Evolutionary conservation across 2,113 vertebrate genomes (phyloP).

Genomic region (Parotia lawesii): DNA sequence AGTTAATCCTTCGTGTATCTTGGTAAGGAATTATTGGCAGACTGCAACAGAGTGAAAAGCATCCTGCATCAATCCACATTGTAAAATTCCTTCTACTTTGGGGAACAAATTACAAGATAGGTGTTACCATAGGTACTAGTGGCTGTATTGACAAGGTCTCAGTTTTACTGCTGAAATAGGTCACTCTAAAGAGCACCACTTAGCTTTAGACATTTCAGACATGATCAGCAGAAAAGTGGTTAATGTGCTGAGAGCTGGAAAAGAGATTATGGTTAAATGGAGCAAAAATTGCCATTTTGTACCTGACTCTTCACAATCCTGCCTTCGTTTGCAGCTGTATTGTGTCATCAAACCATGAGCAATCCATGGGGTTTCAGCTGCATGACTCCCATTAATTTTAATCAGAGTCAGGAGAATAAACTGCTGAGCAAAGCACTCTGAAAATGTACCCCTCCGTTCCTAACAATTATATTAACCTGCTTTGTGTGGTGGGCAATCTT

Average conservation of each 20-base stretch:
- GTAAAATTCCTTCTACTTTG: neutral
- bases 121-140: neutral
- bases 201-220: neutral
- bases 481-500: constrained; percentile 50
- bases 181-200: neutral
- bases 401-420: constrained; percentile 60
- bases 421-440: constrained; percentile 43
- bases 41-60: neutral
- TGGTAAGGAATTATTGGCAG: neutral
- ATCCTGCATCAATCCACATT: neutral
- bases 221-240: constrained; percentile 51
- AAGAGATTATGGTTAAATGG: constrained; percentile 47
- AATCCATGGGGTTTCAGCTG: constrained; percentile 51
- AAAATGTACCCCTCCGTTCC: constrained; percentile 28
- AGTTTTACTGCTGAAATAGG: neutral
- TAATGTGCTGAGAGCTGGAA: constrained; percentile 56
- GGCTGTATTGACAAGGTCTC: neutral
- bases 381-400: constrained; percentile 61
- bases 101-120: neutral
- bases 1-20: neutral
- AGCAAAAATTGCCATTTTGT: constrained; percentile 65
- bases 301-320: constrained; percentile 50
- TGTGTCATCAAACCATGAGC: constrained; percentile 56
- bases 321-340: constrained; percentile 44
- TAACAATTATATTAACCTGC: constrained; percentile 21